Base-by-base conservation (phyloP, 2,888 invertebrate genomes). In the Cantharis flavilabris region DNA sequence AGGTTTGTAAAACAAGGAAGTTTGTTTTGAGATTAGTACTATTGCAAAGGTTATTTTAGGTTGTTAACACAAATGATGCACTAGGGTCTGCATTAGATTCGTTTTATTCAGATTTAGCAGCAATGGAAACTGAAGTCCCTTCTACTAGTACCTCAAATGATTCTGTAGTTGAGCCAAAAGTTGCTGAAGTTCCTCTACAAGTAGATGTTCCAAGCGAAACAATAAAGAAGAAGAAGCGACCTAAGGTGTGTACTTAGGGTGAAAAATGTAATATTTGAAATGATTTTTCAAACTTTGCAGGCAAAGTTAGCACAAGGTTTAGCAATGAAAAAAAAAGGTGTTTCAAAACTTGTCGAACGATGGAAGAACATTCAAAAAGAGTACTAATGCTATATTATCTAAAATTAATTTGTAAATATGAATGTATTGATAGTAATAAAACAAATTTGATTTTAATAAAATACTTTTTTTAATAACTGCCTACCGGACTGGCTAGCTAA, bases 361-460 rank as follows among this genome's bases (percentile, higher is more conserved):
- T 94, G 94, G 94, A 92, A 93, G 86, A 92, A 91, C 83, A 92
- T 93, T 65, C 93, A 93, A 85, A 90, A 91, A 80, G 90, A 91
- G 81, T 86, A 85, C 75, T 79, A 82, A 62, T 20, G 49, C n/a
- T 49, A n/a, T n/a, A n/a, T 49, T n/a, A n/a, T 49, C 7, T 49
- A 49, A 49, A n/a, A 49, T 16, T n/a, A 49, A 49, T n/a, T 49
- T 49, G 49, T 49, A 49, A 49, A 49, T 49, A 49, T 49, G 5
- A n/a, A n/a, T 49, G 49, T 49, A 49, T 49, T 49, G 13, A n/a
- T 49, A 49, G 49, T 13, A 49, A 49, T 49, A 49, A 49, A 49
- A 49, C 2, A 49, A 49, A n/a, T 49, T 49, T 30, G 10, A 9
- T 26, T 26, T 26, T 26, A 9, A 26, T 26, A 26, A 9, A 26